Evolutionary conservation across 2,888 invertebrate genomes (phyloP), one percentile per base, ranked within the genome.

Genomic region (Microplitis manilae): DNA sequence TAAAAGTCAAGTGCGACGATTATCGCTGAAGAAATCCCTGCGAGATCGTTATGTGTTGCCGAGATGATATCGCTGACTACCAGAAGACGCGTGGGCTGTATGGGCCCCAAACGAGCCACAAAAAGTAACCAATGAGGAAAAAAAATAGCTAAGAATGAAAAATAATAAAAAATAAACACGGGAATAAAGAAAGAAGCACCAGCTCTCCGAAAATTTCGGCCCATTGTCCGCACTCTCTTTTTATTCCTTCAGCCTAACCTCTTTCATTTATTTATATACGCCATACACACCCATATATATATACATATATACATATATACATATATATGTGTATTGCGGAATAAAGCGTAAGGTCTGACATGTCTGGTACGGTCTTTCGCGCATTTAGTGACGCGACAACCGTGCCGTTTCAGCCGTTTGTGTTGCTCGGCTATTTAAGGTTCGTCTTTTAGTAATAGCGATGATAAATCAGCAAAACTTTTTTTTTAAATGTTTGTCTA

Each of bases 401-500:
- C 62, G 9, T 50, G 61, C 39, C 17, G 7, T n/a, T 20, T 20
- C 20, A 20, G 20, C 20, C 20, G 20, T n/a, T 76, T 30, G 30
- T 30, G 30, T 30, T 30, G 30, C 39, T 15, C 30, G 8, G 50
- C 38, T 72, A 76, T 76, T 76, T 68, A 71, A 38, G 9, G 20
- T 76, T 15, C 30, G 30, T 30, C 30, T 30, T 68, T 76, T 72
- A 67, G 40, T 7, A 71, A 65, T 76, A 40, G 61, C 50, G 68
- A 72, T 38, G 13, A 40, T 9, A 72, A 72, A 59, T 62, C 15
- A 40, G 13, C 40, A 61, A 9, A 38, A n/a, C 17, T 15, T 15
- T 81, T 80, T 79, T 82, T 77, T 73, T 73, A 73, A n/a, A 59
- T 39, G 41, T 39, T 60, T 78, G 77, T 81, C 84, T 84, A 85